phyloP scores from a whole-genome alignment of 2,888 invertebrate species.

The Brachylomia viminalis region DNA sequence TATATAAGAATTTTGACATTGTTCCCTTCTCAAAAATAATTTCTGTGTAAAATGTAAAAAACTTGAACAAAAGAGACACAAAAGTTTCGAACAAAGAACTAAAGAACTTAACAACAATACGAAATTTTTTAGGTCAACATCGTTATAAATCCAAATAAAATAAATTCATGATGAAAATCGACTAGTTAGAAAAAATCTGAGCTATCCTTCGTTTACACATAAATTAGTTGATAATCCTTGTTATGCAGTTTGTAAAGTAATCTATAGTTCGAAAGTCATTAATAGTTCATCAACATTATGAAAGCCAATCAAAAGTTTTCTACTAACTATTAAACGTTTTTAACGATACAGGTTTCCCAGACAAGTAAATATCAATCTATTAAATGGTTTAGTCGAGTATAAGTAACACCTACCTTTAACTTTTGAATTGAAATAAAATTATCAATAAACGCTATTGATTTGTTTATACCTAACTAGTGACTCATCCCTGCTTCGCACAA shows the following conservation, averaged over 20 bases:
- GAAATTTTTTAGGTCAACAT: too few species aligned
- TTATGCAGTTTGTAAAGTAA: slow-evolving; percentile 23
- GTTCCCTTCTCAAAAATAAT: too few species aligned
- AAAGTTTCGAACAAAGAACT: too few species aligned
- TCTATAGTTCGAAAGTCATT: slow-evolving; percentile 30
- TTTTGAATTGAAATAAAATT: not conserved
- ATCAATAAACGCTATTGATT: too few species aligned
- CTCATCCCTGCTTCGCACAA: too few species aligned
- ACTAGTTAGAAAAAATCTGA: too few species aligned
- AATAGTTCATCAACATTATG: slow-evolving; percentile 49
- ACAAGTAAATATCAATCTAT: slow-evolving; percentile 4
- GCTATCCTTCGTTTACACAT: not conserved
- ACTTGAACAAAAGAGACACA: too few species aligned
- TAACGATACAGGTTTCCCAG: slow-evolving; percentile 28
- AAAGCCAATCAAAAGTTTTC: slow-evolving; percentile 43
- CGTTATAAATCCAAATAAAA: too few species aligned
- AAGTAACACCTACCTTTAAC: not conserved
- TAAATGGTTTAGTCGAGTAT: not conserved
- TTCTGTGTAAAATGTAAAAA: too few species aligned
- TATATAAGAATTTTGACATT: too few species aligned
- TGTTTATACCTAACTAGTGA: too few species aligned
- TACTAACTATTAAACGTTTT: slow-evolving; percentile 40
- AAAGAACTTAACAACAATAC: too few species aligned
- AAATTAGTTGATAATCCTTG: not conserved
- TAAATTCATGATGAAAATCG: not conserved